Base-by-base conservation (phyloP, 2,113 vertebrate genomes). In the Trematocara nigrifrons region DNA sequence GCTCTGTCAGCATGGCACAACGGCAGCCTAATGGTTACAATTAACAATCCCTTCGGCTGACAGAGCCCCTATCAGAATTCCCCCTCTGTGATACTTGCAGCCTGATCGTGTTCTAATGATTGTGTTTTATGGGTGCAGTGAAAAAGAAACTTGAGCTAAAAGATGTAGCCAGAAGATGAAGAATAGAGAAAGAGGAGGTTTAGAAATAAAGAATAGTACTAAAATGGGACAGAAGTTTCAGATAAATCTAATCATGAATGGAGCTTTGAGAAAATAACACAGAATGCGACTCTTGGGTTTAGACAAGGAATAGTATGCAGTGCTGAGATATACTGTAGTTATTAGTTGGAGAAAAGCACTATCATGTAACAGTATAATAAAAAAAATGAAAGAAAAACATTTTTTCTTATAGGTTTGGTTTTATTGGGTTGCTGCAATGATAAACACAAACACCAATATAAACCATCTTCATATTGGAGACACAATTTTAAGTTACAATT, bases 21-120 rank as follows among this genome's bases (percentile, higher is more conserved):
- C 66, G 83, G 87, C 88, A 89, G 93, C 64, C 82, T 96, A 95
- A 95, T 95, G 89, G 91, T 89, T 89, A 90, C 93, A 94, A 95
- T 95, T 95, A 95, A 86, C 87, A 82, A 79, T 76, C 85, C 79
- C 83, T 86, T 85, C 84, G 86, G 89, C 91, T 93, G 87, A 94
- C 93, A 93, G 90, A 90, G 87, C 85, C 77, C 81, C 79, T 40
- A 53, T 91, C 84, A 87, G 80, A 87, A 87, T 79, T 85, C 80
- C 86, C 77, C 82, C 86, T 85, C 45, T 31, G 77, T 76, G 86
- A 83, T 79, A 76, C 66, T 64, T 81, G 80, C 80, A 76, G 79
- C 22, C 80, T 69, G 38, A 45, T 80, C 22, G 76, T 26, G 57
- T 42, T 18, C 79, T 93, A 95, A 95, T 93, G 83, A 95, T 87